A percentile compares a stretch with the other conserved stretches of the same genome.
These are phyloP conservation scores for Drosophila falleni DNA, from an alignment of 2,888 invertebrate species.

Conservation along the genomic window DNA sequence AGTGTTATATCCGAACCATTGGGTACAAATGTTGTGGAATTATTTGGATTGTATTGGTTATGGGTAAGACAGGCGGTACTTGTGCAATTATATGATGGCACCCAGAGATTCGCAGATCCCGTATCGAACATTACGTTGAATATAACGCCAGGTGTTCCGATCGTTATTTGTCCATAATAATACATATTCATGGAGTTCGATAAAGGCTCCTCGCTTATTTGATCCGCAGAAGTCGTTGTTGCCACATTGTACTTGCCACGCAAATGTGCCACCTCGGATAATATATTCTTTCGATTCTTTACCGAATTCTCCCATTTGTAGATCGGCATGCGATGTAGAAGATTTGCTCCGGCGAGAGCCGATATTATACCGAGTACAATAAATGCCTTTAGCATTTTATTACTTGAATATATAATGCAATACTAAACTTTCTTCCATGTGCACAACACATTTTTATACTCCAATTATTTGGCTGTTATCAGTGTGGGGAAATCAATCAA, in stretches of 20 bases:
- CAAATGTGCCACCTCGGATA: conserved; percentile 44
- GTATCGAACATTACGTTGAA: conserved; percentile 98
- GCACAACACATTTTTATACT: conserved; percentile 40
- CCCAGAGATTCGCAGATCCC: conserved; percentile 84
- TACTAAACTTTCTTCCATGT: conserved; percentile 29
- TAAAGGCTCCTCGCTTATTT: conserved; percentile 42
- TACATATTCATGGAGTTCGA: conserved; percentile 57
- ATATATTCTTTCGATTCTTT: conserved; percentile 42
- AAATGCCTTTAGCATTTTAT: conserved; percentile 36
- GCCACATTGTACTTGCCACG: conserved; percentile 55
- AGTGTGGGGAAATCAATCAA: background rate
- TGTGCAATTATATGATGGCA: conserved; percentile 88
- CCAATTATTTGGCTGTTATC: background rate
- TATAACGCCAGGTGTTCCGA: conserved; percentile 95
- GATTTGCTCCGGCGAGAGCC: conserved; percentile 14
- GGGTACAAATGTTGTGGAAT: conserved; percentile 91
- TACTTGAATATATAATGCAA: background rate
- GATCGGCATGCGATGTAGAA: conserved; percentile 39
- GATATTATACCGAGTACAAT: conserved; percentile 25
- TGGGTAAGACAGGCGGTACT: conserved; percentile 94
- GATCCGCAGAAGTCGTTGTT: background rate
- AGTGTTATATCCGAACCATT: conserved; percentile 94
- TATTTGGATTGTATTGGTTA: conserved; percentile 94
- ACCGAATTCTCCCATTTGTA: conserved; percentile 34
- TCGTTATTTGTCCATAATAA: conserved; percentile 87